These are phyloP conservation scores for Etheostoma spectabile DNA, from an alignment of 2,113 vertebrate genomes.

Conservation along the genomic window DNA sequence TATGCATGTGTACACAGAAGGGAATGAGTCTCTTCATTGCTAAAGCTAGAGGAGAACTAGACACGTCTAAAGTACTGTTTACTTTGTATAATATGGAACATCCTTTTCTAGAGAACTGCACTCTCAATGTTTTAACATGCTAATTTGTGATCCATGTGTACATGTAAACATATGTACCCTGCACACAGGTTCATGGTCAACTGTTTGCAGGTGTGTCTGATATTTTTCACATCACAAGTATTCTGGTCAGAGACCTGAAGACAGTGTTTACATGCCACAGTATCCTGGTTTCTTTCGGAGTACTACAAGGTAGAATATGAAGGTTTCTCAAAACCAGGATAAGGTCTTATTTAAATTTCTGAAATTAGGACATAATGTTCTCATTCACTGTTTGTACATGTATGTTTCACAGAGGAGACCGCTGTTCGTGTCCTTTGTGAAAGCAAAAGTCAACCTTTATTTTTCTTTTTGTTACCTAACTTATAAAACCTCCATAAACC, in stretches of 20 bases:
- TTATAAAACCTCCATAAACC: too few species aligned
- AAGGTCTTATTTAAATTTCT: background rate
- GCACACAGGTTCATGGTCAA: background rate
- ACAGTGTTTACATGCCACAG: background rate
- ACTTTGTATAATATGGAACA: background rate
- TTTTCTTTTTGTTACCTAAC: too few species aligned
- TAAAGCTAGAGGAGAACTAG: background rate
- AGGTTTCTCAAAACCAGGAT: background rate
- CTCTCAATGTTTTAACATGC: background rate
- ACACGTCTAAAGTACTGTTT: background rate
- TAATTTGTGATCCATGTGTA: background rate
- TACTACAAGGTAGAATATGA: background rate
- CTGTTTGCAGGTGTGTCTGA: background rate
- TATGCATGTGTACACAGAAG: background rate
- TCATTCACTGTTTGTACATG: too few species aligned
- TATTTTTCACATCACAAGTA: background rate
- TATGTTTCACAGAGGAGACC: too few species aligned
- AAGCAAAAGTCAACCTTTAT: too few species aligned
- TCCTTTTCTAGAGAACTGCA: background rate
- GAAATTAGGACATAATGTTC: too few species aligned
- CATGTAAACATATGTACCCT: background rate
- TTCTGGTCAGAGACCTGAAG: background rate
- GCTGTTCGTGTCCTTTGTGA: too few species aligned
- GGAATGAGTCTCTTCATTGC: background rate
- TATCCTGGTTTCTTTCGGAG: background rate